phyloP scores from a whole-genome alignment of 2,797 vertebrate genomes.

The Scolopax bukidnonensis region DNA sequence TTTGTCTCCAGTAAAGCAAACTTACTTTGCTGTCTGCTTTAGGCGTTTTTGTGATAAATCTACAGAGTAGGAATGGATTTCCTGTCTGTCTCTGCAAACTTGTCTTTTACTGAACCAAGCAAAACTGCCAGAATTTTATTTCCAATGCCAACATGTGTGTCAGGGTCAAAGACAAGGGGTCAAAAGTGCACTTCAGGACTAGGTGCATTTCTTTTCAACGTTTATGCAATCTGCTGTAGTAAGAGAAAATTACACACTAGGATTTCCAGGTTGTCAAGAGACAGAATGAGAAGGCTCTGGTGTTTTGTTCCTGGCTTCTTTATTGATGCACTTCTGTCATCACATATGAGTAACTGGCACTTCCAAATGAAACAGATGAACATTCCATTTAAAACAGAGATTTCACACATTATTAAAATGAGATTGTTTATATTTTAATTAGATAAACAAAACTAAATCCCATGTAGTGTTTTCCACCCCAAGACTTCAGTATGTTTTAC shows the following conservation, averaged over 20 bases:
- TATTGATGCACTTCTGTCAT: neutral
- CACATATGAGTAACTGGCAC: neutral
- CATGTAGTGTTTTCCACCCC: neutral
- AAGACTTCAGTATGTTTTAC: neutral
- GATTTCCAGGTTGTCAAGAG: neutral
- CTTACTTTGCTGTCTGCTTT: conserved; percentile 74
- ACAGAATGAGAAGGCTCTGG: neutral
- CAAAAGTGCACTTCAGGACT: neutral
- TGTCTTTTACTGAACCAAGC: neutral
- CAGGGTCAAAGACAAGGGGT: neutral
- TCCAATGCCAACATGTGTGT: neutral
- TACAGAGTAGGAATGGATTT: conserved; percentile 67
- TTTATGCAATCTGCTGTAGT: neutral
- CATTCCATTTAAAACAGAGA: neutral
- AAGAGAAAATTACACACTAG: neutral
- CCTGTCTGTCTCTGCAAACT: conserved; percentile 40
- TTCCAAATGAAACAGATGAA: neutral
- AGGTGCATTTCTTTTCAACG: neutral
- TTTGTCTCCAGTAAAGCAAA: conserved; percentile 71
- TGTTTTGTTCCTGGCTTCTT: neutral
- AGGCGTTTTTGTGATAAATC: conserved; percentile 60
- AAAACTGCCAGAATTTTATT: conserved; percentile 31
- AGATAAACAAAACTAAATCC: neutral
- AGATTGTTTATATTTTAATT: neutral
- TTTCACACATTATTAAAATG: neutral